Percentiles rank a stretch among this genome's conserved stretches.
Evolutionary conservation across 1,140 invertebrate genomes (phyloP).

Genomic region (Panulirus ornatus): DNA sequence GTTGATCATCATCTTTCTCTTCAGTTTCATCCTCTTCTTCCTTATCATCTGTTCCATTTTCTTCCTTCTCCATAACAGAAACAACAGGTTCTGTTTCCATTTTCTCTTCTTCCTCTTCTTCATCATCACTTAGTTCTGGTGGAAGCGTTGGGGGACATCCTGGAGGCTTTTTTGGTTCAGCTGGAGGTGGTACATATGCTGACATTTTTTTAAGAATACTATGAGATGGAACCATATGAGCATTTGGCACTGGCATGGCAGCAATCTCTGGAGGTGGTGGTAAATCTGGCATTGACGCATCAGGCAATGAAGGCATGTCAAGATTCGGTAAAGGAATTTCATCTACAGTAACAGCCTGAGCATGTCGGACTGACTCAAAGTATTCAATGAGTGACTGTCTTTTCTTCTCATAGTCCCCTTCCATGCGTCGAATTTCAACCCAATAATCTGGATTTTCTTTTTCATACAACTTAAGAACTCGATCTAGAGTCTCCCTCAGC

Average conservation of each 20-base stretch:
- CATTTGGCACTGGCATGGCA: conserved; percentile 59
- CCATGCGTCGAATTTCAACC: conserved; percentile 92
- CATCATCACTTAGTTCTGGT: conserved; percentile 83
- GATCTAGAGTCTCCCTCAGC: conserved; percentile 94
- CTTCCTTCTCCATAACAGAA: conserved; percentile 4
- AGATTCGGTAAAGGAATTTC: conserved; percentile 90
- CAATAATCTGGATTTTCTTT: conserved; percentile 98
- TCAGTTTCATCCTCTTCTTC: conserved; percentile 78
- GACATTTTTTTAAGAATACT: conserved; percentile 74
- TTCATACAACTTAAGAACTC: conserved; percentile 96
- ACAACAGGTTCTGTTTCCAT: conserved; percentile 34
- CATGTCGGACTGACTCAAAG: conserved; percentile 95
- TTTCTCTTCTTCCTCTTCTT: conserved; percentile 76
- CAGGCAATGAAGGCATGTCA: conserved; percentile 78
- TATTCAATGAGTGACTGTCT: conserved; percentile 91
- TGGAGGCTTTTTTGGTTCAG: conserved; percentile 66
- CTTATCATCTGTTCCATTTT: background rate
- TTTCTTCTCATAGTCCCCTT: conserved; percentile 95
- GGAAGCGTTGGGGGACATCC: conserved; percentile 74
- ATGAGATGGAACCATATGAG: conserved; percentile 65
- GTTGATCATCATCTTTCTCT: conserved; percentile 75
- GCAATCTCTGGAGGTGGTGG: conserved; percentile 29
- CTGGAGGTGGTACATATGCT: conserved; percentile 40
- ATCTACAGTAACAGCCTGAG: conserved; percentile 96
- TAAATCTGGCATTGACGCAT: background rate